Base-by-base conservation (phyloP, 1,140 invertebrate genomes). In the Dendroctonus ponderosae region DNA sequence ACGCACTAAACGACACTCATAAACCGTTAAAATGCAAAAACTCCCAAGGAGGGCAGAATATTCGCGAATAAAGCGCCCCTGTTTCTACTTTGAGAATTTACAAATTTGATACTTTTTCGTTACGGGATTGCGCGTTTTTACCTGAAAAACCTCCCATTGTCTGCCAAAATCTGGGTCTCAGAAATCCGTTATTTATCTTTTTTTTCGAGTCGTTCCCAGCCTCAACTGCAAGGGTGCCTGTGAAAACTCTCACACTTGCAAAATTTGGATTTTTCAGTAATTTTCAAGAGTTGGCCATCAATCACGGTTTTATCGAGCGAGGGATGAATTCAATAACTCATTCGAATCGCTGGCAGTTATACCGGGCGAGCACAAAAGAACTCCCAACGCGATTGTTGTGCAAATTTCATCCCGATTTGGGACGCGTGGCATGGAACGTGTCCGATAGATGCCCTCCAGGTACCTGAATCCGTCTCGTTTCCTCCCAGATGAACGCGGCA, bases 401-500 rank as follows among this genome's bases (percentile, higher is more conserved):
- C 67, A 69, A 69, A 69, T 69, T 63, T 60, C 50, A 69, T 65
- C 63, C 63, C 62, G 52, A 66, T 48, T 41, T 49, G 44, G 57
- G 67, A 59, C 67, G 62, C 67, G 67, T 69, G 67, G 67, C 67
- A 69, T 38, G 67, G 63, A 69, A 64, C 67, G 67, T 69, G 67
- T 69, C 67, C 48, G 62, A 40, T 49, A 42, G 52, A 54, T 37
- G 40, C 40, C 26, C 26, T 62, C 40, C 60, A 62, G 60, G 60
- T 62, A 62, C n/a, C 26, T 40, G 7, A 52, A 0, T 52, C 49
- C 56, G 7, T 62, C 49, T 41, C 39, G 42, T 12, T 62, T 56
- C 53, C 39, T 41, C 53, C 11, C 14, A 39, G 26, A 52, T 52
- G 14, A n/a, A n/a, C n/a, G 9, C n/a, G 8, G 9, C 39, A 26